Evolutionary conservation across 2,888 invertebrate species (phyloP).

Genomic region (Andrena trimmerana): DNA sequence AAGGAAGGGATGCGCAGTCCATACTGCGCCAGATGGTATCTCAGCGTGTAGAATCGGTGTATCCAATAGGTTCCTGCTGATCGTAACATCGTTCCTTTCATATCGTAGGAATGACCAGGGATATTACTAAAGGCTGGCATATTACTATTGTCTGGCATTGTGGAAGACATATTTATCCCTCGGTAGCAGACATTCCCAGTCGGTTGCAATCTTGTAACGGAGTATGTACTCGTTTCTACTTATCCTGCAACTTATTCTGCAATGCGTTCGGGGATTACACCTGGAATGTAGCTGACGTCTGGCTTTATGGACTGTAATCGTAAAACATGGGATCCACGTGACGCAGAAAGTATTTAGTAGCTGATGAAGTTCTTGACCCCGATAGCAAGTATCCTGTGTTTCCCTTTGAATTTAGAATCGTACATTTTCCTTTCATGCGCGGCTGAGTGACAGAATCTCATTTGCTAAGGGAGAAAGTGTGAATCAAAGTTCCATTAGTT

Average conservation of each 20-base stretch:
- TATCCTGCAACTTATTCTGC: slow-evolving; percentile 16
- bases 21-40: slow-evolving; percentile 22
- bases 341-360: slow-evolving; percentile 7
- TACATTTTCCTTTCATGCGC: background rate
- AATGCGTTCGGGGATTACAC: slow-evolving; percentile 11
- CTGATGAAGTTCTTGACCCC: slow-evolving; percentile 23
- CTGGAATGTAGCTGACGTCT: background rate
- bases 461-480: background rate
- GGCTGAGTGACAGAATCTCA: slow-evolving; percentile 12
- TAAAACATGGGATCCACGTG: slow-evolving; percentile 13
- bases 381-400: background rate
- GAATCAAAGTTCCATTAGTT: slow-evolving; percentile 15
- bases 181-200: slow-evolving; percentile 7
- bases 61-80: slow-evolving; percentile 12
- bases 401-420: background rate
- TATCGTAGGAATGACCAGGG: slow-evolving; percentile 12
- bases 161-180: slow-evolving; percentile 34
- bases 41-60: slow-evolving; percentile 6
- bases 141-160: slow-evolving; percentile 27
- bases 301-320: slow-evolving; percentile 14
- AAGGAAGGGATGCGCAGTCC: slow-evolving; percentile 2
- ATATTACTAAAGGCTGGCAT: slow-evolving; percentile 25
- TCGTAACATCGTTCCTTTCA: slow-evolving; percentile 18
- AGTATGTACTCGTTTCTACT: slow-evolving; percentile 23
- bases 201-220: slow-evolving; percentile 9